Evolutionary conservation across 2,797 vertebrate genomes (phyloP).

Genomic region (Sebastes wilsoni): DNA sequence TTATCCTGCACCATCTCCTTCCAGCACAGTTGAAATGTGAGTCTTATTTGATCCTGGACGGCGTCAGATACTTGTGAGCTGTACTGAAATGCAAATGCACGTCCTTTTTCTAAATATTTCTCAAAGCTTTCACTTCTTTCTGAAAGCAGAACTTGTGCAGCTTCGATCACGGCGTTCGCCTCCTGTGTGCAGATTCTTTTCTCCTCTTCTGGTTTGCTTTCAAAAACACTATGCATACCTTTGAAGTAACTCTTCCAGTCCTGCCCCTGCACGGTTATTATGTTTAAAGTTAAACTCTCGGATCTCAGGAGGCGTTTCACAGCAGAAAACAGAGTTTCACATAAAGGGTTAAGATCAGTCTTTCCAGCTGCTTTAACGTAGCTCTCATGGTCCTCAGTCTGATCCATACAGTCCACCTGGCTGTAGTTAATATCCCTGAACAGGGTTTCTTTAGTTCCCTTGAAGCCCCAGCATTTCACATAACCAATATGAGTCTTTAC

Average conservation of each 20-base stretch:
- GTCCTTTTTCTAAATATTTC: constrained; percentile 41
- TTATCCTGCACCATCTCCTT: constrained; percentile 54
- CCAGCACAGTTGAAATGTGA: constrained; percentile 59
- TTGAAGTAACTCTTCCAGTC: constrained; percentile 57
- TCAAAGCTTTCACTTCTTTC: neutral
- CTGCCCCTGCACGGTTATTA: neutral
- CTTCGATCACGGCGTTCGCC: neutral
- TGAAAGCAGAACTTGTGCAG: constrained; percentile 32
- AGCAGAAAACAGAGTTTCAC: constrained; percentile 46
- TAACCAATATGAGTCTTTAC: constrained; percentile 67
- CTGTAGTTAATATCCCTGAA: constrained; percentile 55
- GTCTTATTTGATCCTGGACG: constrained; percentile 27
- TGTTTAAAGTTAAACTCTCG: constrained; percentile 7
- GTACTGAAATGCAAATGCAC: constrained; percentile 13
- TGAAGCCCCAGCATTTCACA: constrained; percentile 72
- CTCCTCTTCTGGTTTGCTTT: constrained; percentile 33
- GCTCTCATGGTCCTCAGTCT: constrained; percentile 32
- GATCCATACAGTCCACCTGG: constrained; percentile 49
- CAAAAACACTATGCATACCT: constrained; percentile 28
- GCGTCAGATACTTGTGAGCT: constrained; percentile 10
- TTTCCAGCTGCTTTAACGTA: constrained; percentile 33
- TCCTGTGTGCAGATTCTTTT: constrained; percentile 6
- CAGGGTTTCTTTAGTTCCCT: constrained; percentile 67
- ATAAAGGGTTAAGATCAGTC: constrained; percentile 21
- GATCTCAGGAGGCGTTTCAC: constrained; percentile 34